Conservation (phyloP, 23 tunicate species). For the Pegea sp. region DNA sequence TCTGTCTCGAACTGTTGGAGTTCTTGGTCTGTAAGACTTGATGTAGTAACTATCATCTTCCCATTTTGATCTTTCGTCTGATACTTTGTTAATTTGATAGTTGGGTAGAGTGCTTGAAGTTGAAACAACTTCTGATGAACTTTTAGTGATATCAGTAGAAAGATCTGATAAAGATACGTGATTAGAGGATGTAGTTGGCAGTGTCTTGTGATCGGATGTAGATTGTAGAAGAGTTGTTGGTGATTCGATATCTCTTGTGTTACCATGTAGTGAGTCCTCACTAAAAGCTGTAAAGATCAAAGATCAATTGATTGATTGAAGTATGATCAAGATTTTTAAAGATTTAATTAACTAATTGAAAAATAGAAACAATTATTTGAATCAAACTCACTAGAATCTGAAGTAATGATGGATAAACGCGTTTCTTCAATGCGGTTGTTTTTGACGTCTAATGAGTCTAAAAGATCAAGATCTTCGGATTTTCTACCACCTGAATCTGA, state of each 20-base stretch:
- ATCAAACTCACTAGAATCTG: too few relatives aligned
- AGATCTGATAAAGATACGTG: background rate
- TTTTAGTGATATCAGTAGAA: background rate
- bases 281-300: too few relatives aligned
- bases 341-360: too few relatives aligned
- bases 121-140: background rate
- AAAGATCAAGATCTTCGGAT: too few relatives aligned
- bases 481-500: too few relatives aligned
- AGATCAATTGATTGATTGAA: too few relatives aligned
- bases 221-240: constrained; percentile 1
- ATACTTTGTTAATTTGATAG: background rate
- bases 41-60: background rate
- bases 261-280: constrained; percentile 84
- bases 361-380: too few relatives aligned
- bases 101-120: background rate
- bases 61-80: background rate
- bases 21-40: background rate
- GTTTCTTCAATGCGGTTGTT: too few relatives aligned
- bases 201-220: constrained; percentile 1
- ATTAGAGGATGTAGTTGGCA: too few relatives aligned
- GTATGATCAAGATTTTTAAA: too few relatives aligned
- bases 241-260: constrained; percentile 37
- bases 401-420: too few relatives aligned
- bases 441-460: too few relatives aligned
- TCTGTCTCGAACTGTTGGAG: background rate